phyloP scores from a whole-genome alignment of 2,888 invertebrate species.

The Aporophyla nigra region DNA sequence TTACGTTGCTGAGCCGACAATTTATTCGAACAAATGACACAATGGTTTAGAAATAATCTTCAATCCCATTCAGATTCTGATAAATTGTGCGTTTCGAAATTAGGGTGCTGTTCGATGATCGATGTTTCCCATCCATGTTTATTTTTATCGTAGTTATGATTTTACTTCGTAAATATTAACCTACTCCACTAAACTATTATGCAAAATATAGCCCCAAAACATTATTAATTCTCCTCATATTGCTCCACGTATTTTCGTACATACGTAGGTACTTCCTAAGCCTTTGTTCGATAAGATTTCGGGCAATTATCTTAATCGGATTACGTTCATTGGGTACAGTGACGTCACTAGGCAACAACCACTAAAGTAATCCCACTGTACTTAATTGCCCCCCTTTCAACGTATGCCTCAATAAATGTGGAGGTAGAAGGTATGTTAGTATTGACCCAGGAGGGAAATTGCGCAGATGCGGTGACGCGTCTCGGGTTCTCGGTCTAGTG shows the following conservation, averaged over 20 bases:
- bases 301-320: constrained; percentile 90
- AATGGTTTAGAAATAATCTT: too few species aligned
- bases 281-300: constrained; percentile 83
- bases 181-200: background rate
- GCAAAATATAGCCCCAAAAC: constrained; percentile 17
- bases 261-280: constrained; percentile 65
- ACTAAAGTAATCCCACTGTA: constrained; percentile 83
- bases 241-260: constrained; percentile 28
- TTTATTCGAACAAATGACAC: too few species aligned
- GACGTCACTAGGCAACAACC: constrained; percentile 90
- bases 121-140: too few species aligned
- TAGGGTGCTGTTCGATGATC: too few species aligned
- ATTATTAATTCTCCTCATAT: constrained; percentile 45
- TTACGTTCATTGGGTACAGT: constrained; percentile 79
- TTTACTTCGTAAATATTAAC: background rate
- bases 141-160: too few species aligned
- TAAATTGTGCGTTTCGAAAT: too few species aligned
- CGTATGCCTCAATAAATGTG: constrained; percentile 66
- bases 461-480: constrained; percentile 23
- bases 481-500: constrained; percentile 18
- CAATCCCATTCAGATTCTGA: too few species aligned
- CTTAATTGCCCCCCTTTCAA: constrained; percentile 84
- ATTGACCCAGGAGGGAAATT: constrained; percentile 51
- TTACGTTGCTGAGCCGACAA: too few species aligned
- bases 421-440: constrained; percentile 46